These are phyloP conservation scores for Drosophila quinaria DNA, from an alignment of 2,888 invertebrate genomes.

Conservation along the genomic window DNA sequence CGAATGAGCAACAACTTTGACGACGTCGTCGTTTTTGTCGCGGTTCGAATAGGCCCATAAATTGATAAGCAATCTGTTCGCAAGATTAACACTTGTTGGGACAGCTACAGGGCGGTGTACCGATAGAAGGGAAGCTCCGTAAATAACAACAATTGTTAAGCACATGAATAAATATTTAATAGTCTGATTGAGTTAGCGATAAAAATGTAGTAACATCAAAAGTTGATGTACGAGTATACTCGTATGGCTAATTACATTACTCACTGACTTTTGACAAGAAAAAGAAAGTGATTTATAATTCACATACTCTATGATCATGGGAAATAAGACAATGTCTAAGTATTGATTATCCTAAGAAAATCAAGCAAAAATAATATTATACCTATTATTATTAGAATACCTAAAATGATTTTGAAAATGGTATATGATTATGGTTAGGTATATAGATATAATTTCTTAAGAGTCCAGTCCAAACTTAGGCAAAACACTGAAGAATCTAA, in stretches of 20 bases:
- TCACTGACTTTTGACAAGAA: conserved; percentile 13
- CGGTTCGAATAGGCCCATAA: conserved; percentile 44
- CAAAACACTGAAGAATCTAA: too few species aligned
- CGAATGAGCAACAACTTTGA: conserved; percentile 29
- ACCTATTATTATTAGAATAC: not conserved
- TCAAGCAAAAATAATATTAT: not conserved
- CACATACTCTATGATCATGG: conserved; percentile 2
- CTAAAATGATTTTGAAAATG: not conserved
- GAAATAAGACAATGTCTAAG: not conserved
- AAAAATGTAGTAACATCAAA: conserved; percentile 33
- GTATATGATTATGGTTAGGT: too few species aligned
- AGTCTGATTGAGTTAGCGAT: conserved; percentile 26
- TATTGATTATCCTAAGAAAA: not conserved
- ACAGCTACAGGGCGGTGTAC: too few species aligned
- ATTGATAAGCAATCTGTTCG: conserved; percentile 72
- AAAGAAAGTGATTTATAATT: conserved; percentile 29
- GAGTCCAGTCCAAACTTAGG: too few species aligned
- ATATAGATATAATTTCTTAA: too few species aligned
- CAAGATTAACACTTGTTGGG: conserved; percentile 37
- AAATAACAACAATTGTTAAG: conserved; percentile 38
- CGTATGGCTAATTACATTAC: conserved; percentile 25
- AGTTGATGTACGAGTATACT: conserved; percentile 2
- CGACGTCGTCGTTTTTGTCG: conserved; percentile 7
- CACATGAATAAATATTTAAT: conserved; percentile 35
- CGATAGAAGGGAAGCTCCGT: conserved; percentile 3